Conservation (phyloP, 2,797 vertebrate species). For the Podarcis siculus region DNA sequence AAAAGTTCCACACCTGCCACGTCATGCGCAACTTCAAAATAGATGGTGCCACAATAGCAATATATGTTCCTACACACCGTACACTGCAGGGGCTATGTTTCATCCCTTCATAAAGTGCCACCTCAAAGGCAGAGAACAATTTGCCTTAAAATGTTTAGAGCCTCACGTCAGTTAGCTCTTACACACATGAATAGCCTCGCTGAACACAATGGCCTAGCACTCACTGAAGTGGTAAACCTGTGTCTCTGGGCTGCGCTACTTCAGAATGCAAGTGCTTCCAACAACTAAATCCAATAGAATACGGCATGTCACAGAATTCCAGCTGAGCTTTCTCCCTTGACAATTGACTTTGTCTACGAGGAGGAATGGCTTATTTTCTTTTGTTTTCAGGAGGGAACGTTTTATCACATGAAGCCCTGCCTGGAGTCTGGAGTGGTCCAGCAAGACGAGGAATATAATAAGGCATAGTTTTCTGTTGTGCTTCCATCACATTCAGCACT, state of each 20-base stretch:
- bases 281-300: too few species aligned
- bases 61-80: slow-evolving; percentile 60
- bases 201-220: slow-evolving; percentile 25
- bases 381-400: background rate
- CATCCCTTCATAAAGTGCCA: slow-evolving; percentile 55
- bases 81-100: slow-evolving; percentile 52
- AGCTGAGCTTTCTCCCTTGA: background rate
- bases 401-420: background rate
- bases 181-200: slow-evolving; percentile 39
- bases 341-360: background rate
- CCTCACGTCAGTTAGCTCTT: slow-evolving; percentile 37
- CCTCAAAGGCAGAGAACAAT: slow-evolving; percentile 62
- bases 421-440: background rate
- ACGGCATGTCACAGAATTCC: background rate
- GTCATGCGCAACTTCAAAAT: slow-evolving; percentile 59
- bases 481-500: too few species aligned
- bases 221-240: slow-evolving; percentile 2
- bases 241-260: background rate
- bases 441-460: too few species aligned
- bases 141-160: slow-evolving; percentile 37
- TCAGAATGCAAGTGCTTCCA: background rate
- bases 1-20: slow-evolving; percentile 37
- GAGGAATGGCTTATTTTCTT: background rate
- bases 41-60: slow-evolving; percentile 62
- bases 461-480: too few species aligned